Evolutionary conservation across 2,113 vertebrate species (phyloP), one percentile per base, ranked within the genome.

Genomic region (Hydrolagus affinis): DNA sequence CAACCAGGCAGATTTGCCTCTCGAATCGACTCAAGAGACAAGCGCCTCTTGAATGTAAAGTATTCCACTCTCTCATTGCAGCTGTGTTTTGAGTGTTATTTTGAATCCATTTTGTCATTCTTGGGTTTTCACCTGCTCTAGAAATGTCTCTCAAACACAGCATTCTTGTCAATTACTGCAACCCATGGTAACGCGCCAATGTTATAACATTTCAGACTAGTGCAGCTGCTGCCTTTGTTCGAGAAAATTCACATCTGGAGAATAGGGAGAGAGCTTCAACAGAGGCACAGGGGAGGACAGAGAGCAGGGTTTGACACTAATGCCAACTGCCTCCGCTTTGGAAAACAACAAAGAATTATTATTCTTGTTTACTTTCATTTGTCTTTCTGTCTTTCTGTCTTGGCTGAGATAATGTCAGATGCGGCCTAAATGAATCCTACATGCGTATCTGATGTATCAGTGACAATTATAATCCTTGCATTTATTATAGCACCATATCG

Each of bases 101-200:
- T 83, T 83, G 78, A 83, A 66, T 30, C 62, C 14, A 25, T 83
- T 30, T 28, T 83, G 60, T 28, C 78, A 83, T 32, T 83, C 64
- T 80, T 80, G 64, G 77, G 12, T 23, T 17, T 62, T 64, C 60
- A 28, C 77, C 77, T 3, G 6, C 78, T 66, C 60, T 19, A 21
- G 60, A 83, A 68, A 66, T 83, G 62, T 9, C 66, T 83, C 56
- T 75, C 15, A 75, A 75, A 21, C 15, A 75, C 44, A 21, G 73
- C 15, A 21, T 32, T 30, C 73, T 75, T 56, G 32, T 75, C 15
- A 83, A 83, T 25, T 66, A 68, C 78, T 66, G 78, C 30, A 83
- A 66, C 60, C 78, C 23, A 30, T 32, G 78, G 60, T 83, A 62
- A 66, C 32, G 12, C 62, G 10, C 59, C 32, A 4, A n/a, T 32